Conservation (phyloP, 2,888 invertebrate species). For the Zaprionus obscuricornis region DNA sequence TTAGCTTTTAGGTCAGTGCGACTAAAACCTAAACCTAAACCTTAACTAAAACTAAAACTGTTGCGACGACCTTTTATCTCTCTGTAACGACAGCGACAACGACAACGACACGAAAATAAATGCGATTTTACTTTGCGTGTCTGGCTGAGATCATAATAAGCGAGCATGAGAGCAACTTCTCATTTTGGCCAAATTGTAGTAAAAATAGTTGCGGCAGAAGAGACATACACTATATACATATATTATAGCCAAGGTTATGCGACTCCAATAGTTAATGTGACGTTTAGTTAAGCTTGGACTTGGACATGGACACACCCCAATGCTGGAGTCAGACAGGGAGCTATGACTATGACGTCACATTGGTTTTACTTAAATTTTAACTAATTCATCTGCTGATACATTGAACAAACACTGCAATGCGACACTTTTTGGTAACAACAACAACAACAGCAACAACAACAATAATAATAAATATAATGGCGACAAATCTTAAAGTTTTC, state of each 20-base stretch:
- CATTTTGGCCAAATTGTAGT: too few species aligned
- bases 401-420: constrained; percentile 39
- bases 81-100: too few species aligned
- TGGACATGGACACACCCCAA: constrained; percentile 36
- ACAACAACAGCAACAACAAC: not conserved
- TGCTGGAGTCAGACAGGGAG: constrained; percentile 13
- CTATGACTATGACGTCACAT: constrained; percentile 37
- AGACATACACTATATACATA: too few species aligned
- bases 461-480: not conserved
- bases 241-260: constrained; percentile 34
- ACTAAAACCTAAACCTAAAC: not conserved
- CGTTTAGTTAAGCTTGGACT: constrained; percentile 9
- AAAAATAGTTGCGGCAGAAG: too few species aligned
- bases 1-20: constrained; percentile 51
- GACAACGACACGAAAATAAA: constrained; percentile 16
- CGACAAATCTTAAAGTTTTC: constrained; percentile 35
- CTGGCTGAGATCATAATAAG: constrained; percentile 34
- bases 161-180: constrained; percentile 13
- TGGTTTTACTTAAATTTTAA: not conserved
- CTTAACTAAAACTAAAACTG: not conserved
- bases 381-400: not conserved
- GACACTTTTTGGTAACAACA: constrained; percentile 30
- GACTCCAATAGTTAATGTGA: constrained; percentile 45
- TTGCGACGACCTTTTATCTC: constrained; percentile 43
- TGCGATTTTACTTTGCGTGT: constrained; percentile 63